Conservation (phyloP, 2,113 vertebrate species). For the Gopherus evgoodei region DNA sequence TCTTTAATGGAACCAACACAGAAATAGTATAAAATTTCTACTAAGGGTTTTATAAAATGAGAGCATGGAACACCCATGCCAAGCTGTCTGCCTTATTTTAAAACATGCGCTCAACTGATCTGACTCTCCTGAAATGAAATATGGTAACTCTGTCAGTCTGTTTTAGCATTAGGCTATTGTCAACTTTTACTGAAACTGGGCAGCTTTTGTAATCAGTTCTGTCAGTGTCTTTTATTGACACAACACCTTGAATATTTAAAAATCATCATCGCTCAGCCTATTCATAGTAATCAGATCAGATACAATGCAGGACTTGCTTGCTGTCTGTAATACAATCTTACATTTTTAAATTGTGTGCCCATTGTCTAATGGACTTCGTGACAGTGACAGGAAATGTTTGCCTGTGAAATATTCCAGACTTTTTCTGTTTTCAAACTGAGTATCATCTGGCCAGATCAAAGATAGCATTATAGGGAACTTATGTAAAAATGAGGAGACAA, state of each 20-base stretch:
- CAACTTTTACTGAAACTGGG: not conserved
- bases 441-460: not conserved
- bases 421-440: not conserved
- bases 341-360: not conserved
- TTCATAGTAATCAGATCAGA: not conserved
- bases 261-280: not conserved
- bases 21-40: not conserved
- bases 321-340: not conserved
- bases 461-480: no score
- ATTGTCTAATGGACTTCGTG: not conserved
- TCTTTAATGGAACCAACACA: not conserved
- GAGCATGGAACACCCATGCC: not conserved
- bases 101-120: not conserved
- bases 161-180: not conserved
- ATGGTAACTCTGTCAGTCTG: not conserved
- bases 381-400: not conserved
- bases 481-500: slow-evolving; percentile 1
- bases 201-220: not conserved
- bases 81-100: not conserved
- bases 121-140: not conserved
- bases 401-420: not conserved
- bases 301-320: not conserved
- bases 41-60: not conserved
- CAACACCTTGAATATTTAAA: not conserved
- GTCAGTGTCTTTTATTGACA: accelerated